These are phyloP conservation scores for Odontothrips loti DNA, from an alignment of 2,888 invertebrate species.

Conservation along the genomic window DNA sequence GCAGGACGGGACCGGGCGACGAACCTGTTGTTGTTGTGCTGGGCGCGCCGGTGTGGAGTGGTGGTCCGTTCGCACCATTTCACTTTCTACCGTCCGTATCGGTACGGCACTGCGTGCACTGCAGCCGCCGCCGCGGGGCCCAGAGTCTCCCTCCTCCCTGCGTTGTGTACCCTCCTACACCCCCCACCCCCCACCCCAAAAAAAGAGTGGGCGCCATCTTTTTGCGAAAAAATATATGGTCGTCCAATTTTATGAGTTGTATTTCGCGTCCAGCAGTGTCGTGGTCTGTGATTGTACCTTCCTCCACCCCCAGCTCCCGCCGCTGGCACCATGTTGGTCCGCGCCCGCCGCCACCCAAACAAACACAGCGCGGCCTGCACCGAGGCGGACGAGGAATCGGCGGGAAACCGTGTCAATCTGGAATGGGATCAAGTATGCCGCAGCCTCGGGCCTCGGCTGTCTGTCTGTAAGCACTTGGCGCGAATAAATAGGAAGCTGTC, in stretches of 20 bases:
- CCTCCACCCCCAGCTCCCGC: no score
- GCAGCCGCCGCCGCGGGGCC: no score
- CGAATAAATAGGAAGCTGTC: slow-evolving; percentile 15
- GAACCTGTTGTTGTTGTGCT: neutral
- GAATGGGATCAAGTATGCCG: slow-evolving; percentile 11
- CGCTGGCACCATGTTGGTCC: no score
- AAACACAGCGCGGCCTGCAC: neutral
- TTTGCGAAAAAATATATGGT: no score
- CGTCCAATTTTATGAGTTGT: no score
- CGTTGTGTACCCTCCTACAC: no score
- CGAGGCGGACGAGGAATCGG: neutral
- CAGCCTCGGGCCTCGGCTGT: neutral
- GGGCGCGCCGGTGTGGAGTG: neutral
- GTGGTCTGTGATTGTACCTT: no score
- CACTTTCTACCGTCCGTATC: neutral
- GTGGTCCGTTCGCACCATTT: neutral
- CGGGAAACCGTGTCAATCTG: slow-evolving; percentile 5
- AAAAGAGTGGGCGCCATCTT: no score
- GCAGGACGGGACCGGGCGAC: neutral
- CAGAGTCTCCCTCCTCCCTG: no score
- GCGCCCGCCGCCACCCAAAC: neutral
- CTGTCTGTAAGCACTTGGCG: neutral
- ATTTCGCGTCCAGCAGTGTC: no score
- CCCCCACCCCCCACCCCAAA: no score
- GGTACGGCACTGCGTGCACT: neutral